Percentiles rank a stretch among this genome's conserved stretches.
phyloP scores from a whole-genome alignment of 1,140 invertebrate species.

The honey bee (Apis mellifera) region Amel_HAv3.1 CM009945.2:1636001-1636500 shows the following conservation, averaged over 20 bases:
- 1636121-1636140: slow-evolving; percentile 50
- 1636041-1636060: slow-evolving; percentile 60
- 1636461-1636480: neutral
- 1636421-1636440: slow-evolving; percentile 15
- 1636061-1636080: slow-evolving; percentile 73
- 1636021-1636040: slow-evolving; percentile 4
- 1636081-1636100: slow-evolving; percentile 65
- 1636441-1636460: neutral
- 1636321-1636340: neutral
- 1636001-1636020: neutral
- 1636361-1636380: slow-evolving; percentile 12
- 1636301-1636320: neutral
- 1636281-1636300: neutral
- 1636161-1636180: slow-evolving; percentile 29
- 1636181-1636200: slow-evolving; percentile 21
- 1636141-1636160: slow-evolving; percentile 65
- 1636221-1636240: no score
- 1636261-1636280: neutral
- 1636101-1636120: slow-evolving; percentile 70
- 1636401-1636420: neutral
- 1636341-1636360: neutral
- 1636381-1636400: slow-evolving; percentile 17
- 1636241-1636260: neutral
- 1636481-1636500: neutral
- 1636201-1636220: neutral